These are phyloP conservation scores for Salpingus planirostris DNA, from an alignment of 2,888 invertebrate genomes.

Conservation along the genomic window DNA sequence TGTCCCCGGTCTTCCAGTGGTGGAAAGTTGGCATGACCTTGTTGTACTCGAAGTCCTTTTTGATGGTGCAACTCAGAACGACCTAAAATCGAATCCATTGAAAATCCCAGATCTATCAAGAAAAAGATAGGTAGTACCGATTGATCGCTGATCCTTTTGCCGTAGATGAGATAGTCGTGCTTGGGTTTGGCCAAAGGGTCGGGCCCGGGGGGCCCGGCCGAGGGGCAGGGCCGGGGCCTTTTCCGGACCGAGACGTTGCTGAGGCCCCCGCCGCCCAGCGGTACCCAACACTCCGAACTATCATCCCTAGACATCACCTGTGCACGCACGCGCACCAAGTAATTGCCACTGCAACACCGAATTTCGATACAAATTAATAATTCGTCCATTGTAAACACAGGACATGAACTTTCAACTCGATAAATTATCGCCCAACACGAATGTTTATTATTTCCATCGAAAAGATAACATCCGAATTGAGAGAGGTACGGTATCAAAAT, in stretches of 20 bases:
- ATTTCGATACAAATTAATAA: too few relatives aligned
- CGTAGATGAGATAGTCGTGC: slow-evolving; percentile 88
- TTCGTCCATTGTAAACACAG: too few relatives aligned
- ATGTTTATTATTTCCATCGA: too few relatives aligned
- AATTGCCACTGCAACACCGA: slow-evolving; percentile 62
- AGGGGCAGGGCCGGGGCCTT: slow-evolving; percentile 47
- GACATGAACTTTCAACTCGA: too few relatives aligned
- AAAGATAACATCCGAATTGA: too few relatives aligned
- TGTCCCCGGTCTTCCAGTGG: slow-evolving; percentile 94
- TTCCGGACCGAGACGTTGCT: slow-evolving; percentile 88
- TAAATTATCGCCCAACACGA: too few relatives aligned
- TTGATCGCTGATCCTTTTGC: slow-evolving; percentile 86
- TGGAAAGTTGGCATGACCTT: slow-evolving; percentile 98
- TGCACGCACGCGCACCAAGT: slow-evolving; percentile 94
- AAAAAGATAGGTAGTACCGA: too few relatives aligned
- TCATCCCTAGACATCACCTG: slow-evolving; percentile 99
- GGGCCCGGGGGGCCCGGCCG: slow-evolving; percentile 30
- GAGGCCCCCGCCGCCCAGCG: slow-evolving; percentile 87
- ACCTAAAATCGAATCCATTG: too few relatives aligned
- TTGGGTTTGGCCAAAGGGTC: slow-evolving; percentile 48
- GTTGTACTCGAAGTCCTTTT: slow-evolving; percentile 93
- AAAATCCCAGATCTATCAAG: slow-evolving; percentile 17
- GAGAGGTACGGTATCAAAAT: too few relatives aligned
- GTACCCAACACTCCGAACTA: slow-evolving; percentile 93
- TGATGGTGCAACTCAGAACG: slow-evolving; percentile 88